phyloP scores from a whole-genome alignment of 2,113 vertebrate genomes.

The Neodontobutis hainanensis region DNA sequence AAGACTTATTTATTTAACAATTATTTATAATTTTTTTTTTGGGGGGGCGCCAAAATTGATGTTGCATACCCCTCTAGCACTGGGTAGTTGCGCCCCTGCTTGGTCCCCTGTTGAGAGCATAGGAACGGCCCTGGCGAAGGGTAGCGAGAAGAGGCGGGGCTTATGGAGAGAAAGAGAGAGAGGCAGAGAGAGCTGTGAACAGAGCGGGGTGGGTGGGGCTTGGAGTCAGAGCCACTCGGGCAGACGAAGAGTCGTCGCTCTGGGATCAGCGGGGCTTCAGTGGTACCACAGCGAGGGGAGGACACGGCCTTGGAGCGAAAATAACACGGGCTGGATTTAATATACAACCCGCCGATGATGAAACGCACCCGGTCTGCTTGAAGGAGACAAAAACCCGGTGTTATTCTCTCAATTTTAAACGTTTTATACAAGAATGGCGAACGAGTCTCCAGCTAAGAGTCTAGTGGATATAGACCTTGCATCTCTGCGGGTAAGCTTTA shows the following conservation, averaged over 20 bases:
- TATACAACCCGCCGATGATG: slow-evolving; percentile 50
- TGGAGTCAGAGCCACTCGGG: neutral
- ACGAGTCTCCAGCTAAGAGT: slow-evolving; percentile 95
- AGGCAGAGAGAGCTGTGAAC: neutral
- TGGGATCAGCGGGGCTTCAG: slow-evolving; percentile 49
- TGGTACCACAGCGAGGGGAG: slow-evolving; percentile 50
- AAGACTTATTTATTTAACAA: no score
- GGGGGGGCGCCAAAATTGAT: no score
- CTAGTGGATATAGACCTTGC: slow-evolving; percentile 95
- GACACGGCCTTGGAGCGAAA: slow-evolving; percentile 35
- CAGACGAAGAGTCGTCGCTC: neutral
- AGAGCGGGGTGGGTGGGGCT: no score
- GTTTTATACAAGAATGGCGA: slow-evolving; percentile 86
- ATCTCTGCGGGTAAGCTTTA: slow-evolving; percentile 86
- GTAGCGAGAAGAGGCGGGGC: slow-evolving; percentile 23
- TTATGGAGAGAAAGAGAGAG: slow-evolving; percentile 16
- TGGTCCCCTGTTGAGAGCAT: no score
- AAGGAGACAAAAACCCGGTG: slow-evolving; percentile 48
- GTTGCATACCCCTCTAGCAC: no score
- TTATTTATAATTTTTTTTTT: no score
- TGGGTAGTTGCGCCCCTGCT: no score
- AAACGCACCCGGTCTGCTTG: slow-evolving; percentile 37
- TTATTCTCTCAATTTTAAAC: slow-evolving; percentile 49
- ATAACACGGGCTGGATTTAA: slow-evolving; percentile 30
- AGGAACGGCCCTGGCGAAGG: no score